Percentiles rank a stretch among this genome's conserved stretches.
Conservation (phyloP, 2,888 invertebrate genomes). For the Thelaira solivaga region DNA sequence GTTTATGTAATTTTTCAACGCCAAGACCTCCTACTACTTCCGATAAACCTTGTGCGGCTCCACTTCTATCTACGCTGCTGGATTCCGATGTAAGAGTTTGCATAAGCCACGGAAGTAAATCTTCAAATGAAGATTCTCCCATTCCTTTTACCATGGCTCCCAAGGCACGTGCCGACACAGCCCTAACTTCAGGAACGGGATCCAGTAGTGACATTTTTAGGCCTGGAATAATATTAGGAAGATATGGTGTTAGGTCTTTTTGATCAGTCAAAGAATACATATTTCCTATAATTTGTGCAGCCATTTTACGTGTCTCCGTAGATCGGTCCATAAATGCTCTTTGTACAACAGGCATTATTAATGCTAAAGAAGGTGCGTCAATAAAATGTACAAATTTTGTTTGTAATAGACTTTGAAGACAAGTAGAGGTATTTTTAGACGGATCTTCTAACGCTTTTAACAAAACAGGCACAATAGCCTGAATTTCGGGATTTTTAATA, state of each 20-base stretch:
- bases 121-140: constrained; percentile 97
- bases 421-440: constrained; percentile 93
- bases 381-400: constrained; percentile 99
- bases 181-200: constrained; percentile 98
- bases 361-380: constrained; percentile 97
- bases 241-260: constrained; percentile 97
- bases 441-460: constrained; percentile 97
- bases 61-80: constrained; percentile 96
- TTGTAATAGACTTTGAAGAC: constrained; percentile 94
- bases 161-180: constrained; percentile 95
- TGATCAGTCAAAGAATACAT: constrained; percentile 99
- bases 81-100: constrained; percentile 96
- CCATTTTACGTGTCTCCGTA: constrained; percentile 99
- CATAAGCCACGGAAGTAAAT: constrained; percentile 98
- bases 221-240: constrained; percentile 97
- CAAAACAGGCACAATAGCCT: constrained; percentile 92
- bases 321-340: constrained; percentile 98
- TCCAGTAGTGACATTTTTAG: constrained; percentile 96
- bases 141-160: constrained; percentile 99
- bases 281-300: constrained; percentile 99
- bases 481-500: constrained; percentile 98
- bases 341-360: constrained; percentile 99
- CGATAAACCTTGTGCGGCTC: constrained; percentile 97
- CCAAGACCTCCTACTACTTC: constrained; percentile 98
- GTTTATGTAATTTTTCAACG: constrained; percentile 93